Conservation (phyloP, 1,140 invertebrate genomes). For the Aphidius gifuensis region DNA sequence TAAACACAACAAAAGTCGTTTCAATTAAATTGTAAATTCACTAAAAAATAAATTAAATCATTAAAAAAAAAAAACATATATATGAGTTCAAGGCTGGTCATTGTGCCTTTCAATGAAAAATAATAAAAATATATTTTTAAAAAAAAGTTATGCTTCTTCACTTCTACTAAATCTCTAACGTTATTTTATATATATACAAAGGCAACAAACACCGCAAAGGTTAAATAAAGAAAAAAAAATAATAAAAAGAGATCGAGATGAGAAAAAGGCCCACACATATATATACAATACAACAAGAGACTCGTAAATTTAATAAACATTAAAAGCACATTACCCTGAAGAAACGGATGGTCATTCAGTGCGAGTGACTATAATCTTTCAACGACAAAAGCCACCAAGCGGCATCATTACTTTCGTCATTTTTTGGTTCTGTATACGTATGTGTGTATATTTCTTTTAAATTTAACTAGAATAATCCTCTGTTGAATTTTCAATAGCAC, state of each 20-base stretch:
- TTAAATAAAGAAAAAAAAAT: neutral
- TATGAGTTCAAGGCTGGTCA: conserved; percentile 16
- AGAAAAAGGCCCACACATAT: conserved; percentile 1
- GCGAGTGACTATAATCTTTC: conserved; percentile 26
- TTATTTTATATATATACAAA: too few species aligned
- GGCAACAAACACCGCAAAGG: neutral
- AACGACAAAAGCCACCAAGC: conserved; percentile 24
- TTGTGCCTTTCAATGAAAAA: neutral
- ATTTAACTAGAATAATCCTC: conserved; percentile 14
- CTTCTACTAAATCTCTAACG: neutral
- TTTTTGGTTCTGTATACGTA: conserved; percentile 3
- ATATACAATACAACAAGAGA: conserved; percentile 14
- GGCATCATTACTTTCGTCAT: conserved; percentile 11
- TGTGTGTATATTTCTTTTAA: neutral
- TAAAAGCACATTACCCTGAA: conserved; percentile 29
- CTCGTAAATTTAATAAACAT: conserved; percentile 31
- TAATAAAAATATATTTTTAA: neutral
- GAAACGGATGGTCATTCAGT: conserved; percentile 21
- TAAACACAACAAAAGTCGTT: neutral
- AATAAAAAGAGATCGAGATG: neutral
- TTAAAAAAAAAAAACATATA: neutral
- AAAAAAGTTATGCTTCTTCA: neutral
- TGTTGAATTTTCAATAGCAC: conserved; percentile 3
- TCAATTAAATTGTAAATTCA: neutral
- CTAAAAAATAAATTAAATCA: neutral